phyloP scores from a whole-genome alignment of 2,888 invertebrate genomes.

The Macrophya annulata region DNA sequence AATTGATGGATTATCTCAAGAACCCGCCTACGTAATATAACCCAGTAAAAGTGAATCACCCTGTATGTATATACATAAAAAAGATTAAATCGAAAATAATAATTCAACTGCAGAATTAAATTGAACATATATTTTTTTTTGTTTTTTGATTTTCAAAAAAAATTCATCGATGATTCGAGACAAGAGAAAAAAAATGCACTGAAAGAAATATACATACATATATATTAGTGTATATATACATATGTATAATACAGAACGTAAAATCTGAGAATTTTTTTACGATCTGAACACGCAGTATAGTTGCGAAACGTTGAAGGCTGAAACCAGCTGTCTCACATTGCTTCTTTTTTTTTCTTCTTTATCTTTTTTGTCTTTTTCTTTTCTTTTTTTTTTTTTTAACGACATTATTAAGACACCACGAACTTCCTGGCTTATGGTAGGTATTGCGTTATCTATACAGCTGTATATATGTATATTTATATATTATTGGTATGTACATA shows the following conservation, averaged over 20 bases:
- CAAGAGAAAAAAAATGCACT: too few relatives aligned
- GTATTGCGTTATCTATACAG: background rate
- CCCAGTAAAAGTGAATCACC: too few relatives aligned
- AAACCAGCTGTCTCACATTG: background rate
- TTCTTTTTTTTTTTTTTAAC: background rate
- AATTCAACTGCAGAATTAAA: too few relatives aligned
- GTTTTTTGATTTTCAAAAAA: too few relatives aligned
- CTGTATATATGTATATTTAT: background rate
- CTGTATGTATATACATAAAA: too few relatives aligned
- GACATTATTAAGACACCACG: background rate
- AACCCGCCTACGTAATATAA: too few relatives aligned
- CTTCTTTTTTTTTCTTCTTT: background rate
- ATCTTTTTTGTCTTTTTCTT: background rate
- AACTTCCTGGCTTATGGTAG: background rate
- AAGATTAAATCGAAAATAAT: too few relatives aligned
- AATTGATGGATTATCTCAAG: too few relatives aligned
- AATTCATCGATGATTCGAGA: too few relatives aligned
- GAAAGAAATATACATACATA: too few relatives aligned
- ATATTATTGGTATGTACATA: background rate
- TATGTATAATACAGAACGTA: background rate
- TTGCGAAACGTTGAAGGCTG: background rate
- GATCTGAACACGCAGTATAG: background rate
- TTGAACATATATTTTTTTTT: too few relatives aligned
- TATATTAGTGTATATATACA: too few relatives aligned
- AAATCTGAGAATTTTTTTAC: slow-evolving; percentile 10